Evolutionary conservation across 1,140 invertebrate species (phyloP).

Genomic region (Cardiocondyla obscurior): DNA sequence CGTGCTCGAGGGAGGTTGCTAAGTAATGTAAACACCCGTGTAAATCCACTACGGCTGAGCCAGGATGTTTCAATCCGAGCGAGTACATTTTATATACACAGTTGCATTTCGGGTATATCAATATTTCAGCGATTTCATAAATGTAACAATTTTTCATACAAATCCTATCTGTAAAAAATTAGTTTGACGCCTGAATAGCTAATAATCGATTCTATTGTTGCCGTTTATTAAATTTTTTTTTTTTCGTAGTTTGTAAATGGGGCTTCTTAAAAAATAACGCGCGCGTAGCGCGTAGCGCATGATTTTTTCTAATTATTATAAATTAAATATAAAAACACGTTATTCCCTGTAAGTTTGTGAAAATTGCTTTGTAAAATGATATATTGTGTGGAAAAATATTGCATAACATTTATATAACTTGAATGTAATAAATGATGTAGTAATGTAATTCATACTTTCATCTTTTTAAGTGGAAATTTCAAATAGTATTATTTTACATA

Average conservation of each 20-base stretch:
- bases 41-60: slow-evolving; percentile 65
- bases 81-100: slow-evolving; percentile 29
- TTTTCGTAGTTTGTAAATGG: too few species aligned
- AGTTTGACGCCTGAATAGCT: too few species aligned
- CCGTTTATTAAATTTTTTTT: too few species aligned
- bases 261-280: too few species aligned
- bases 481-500: neutral
- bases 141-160: neutral
- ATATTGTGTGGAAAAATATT: neutral
- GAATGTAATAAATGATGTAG: neutral
- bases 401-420: neutral
- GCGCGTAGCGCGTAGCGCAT: too few species aligned
- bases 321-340: neutral
- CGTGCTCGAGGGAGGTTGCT: slow-evolving; percentile 61
- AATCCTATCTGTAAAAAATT: too few species aligned
- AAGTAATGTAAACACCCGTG: slow-evolving; percentile 78
- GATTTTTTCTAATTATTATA: too few species aligned
- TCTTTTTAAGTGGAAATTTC: neutral
- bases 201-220: too few species aligned
- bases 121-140: neutral
- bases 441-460: neutral
- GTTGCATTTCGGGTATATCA: neutral
- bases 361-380: neutral
- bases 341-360: neutral
- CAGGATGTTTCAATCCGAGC: slow-evolving; percentile 16